Percentiles rank a stretch among this genome's conserved stretches.
phyloP scores from a whole-genome alignment of 2,113 vertebrate genomes.

The Eurystomus gularis region DNA sequence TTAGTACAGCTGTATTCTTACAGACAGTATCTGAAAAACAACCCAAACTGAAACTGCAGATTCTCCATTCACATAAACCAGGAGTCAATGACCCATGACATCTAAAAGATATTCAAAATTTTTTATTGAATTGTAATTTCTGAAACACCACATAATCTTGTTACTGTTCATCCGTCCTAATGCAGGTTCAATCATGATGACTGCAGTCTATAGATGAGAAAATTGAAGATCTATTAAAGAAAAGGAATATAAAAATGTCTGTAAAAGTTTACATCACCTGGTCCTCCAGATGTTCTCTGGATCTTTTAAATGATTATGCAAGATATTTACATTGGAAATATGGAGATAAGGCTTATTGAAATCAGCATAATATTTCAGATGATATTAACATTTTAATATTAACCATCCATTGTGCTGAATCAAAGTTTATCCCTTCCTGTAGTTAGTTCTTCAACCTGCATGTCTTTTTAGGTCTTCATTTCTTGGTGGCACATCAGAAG shows the following conservation, averaged over 20 bases:
- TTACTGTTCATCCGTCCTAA: neutral
- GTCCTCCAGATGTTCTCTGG: neutral
- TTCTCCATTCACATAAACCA: neutral
- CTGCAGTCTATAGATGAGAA: neutral
- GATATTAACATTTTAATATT: neutral
- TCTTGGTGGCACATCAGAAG: neutral
- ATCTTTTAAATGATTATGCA: neutral
- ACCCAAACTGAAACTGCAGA: neutral
- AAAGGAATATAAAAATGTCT: neutral
- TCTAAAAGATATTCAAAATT: neutral
- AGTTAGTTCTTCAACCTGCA: neutral
- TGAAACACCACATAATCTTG: neutral
- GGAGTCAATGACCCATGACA: neutral
- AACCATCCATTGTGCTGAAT: neutral
- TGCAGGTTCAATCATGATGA: neutral
- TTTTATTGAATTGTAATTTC: neutral
- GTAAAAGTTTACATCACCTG: neutral
- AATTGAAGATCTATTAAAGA: neutral
- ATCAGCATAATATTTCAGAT: neutral
- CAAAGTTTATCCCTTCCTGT: neutral
- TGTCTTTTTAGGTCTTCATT: neutral
- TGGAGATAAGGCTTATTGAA: neutral
- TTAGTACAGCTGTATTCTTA: neutral
- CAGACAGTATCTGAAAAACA: neutral
- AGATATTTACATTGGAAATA: neutral